A percentile compares a stretch with the other conserved stretches of the same genome.
These are phyloP conservation scores for Poecilia picta DNA, from an alignment of 2,797 vertebrate genomes.

Conservation along the genomic window DNA sequence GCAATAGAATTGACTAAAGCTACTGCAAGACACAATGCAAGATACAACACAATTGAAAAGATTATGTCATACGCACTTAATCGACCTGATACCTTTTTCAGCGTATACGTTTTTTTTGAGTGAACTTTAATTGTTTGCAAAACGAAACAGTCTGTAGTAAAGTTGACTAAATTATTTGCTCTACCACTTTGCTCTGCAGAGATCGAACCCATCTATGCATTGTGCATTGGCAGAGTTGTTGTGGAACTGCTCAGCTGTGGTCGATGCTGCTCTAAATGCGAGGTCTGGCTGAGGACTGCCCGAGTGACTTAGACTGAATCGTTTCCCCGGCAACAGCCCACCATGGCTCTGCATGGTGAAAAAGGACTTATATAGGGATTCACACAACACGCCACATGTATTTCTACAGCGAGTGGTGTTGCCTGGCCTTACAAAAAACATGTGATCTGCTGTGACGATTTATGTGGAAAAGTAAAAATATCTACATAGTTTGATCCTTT, in stretches of 20 bases:
- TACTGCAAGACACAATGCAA: not conserved
- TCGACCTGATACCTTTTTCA: not conserved
- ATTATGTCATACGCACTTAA: not conserved
- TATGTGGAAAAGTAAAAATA: not conserved
- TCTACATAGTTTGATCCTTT: not conserved
- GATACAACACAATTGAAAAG: not conserved
- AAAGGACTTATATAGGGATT: constrained; percentile 64
- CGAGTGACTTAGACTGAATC: constrained; percentile 74
- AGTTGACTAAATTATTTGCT: not conserved
- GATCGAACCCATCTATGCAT: constrained; percentile 31
- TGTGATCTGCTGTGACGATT: not conserved
- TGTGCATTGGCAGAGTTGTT: constrained; percentile 51
- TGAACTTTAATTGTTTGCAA: not conserved
- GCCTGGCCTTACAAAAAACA: constrained; percentile 1
- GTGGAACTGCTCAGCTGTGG: constrained; percentile 58
- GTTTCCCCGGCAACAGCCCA: constrained; percentile 83
- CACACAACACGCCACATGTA: constrained; percentile 67
- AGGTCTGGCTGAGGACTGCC: constrained; percentile 67
- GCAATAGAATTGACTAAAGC: not conserved
- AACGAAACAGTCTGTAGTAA: not conserved
- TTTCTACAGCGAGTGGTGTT: constrained; percentile 14
- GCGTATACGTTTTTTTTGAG: not conserved
- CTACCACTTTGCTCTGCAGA: not conserved
- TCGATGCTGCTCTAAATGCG: constrained; percentile 62
- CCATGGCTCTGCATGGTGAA: constrained; percentile 70